Evolutionary conservation across 2,113 vertebrate species (phyloP).

Genomic region (Anser cygnoides): DNA sequence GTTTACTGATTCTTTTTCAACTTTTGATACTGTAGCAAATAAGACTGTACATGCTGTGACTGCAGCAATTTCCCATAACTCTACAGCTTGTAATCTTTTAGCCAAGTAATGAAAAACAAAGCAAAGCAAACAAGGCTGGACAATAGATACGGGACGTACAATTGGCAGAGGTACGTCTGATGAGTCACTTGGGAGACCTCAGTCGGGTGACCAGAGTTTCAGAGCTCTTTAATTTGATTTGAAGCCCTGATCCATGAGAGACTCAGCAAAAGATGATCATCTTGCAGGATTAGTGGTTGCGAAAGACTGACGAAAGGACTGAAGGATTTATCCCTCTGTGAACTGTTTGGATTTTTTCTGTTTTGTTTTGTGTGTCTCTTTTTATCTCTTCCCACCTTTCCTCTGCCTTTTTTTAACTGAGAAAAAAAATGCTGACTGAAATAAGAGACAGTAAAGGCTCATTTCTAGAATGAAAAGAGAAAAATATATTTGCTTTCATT

Average conservation of each 20-base stretch:
- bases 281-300: conserved; percentile 9
- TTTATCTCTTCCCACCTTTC: neutral
- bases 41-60: fast-evolving
- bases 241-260: neutral
- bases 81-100: neutral
- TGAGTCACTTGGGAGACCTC: neutral
- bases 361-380: neutral
- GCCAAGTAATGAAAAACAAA: neutral
- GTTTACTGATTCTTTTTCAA: neutral
- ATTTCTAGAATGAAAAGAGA: neutral
- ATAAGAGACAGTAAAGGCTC: neutral
- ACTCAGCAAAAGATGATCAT: neutral
- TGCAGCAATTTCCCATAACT: neutral
- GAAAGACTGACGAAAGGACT: neutral
- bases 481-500: neutral
- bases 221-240: neutral
- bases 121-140: neutral
- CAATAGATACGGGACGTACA: neutral
- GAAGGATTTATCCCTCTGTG: neutral
- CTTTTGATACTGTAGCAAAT: neutral
- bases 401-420: neutral
- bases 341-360: neutral
- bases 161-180: fast-evolving
- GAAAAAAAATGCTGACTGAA: neutral
- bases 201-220: neutral